phyloP scores from a whole-genome alignment of 2,797 vertebrate species.

The Dendrocincla fuliginosa region DNA sequence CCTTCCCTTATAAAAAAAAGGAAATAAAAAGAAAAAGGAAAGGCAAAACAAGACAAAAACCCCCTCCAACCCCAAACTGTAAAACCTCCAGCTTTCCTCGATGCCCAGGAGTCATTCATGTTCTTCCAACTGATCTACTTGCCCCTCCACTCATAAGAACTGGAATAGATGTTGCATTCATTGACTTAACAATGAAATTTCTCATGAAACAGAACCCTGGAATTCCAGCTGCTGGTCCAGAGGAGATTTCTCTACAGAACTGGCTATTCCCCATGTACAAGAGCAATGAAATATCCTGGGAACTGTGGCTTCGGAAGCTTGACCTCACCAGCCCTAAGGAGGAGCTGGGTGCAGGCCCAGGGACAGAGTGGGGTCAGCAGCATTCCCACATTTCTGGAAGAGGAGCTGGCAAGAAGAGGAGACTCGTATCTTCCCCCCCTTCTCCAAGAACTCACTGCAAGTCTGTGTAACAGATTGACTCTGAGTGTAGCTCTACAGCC shows the following conservation, averaged over 20 bases:
- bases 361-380: rapidly evolving
- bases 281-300: not conserved
- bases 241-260: not conserved
- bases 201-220: not conserved
- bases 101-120: not conserved
- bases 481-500: rapidly evolving
- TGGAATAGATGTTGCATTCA: not conserved
- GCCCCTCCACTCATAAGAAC: not conserved
- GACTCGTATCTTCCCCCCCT: rapidly evolving
- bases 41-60: not conserved
- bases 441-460: not conserved
- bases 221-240: not conserved
- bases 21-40: not conserved
- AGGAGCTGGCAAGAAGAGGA: not conserved
- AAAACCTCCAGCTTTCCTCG: rapidly evolving
- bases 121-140: rapidly evolving
- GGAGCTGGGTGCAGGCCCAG: not conserved
- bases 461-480: not conserved
- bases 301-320: rapidly evolving
- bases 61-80: not conserved
- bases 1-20: rapidly evolving
- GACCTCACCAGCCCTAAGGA: rapidly evolving
- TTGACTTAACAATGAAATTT: not conserved
- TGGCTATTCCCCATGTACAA: rapidly evolving
- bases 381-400: not conserved